Evolutionary conservation across 2,888 invertebrate genomes (phyloP), one percentile per base, ranked within the genome.

Genomic region (Diaphora mendica): DNA sequence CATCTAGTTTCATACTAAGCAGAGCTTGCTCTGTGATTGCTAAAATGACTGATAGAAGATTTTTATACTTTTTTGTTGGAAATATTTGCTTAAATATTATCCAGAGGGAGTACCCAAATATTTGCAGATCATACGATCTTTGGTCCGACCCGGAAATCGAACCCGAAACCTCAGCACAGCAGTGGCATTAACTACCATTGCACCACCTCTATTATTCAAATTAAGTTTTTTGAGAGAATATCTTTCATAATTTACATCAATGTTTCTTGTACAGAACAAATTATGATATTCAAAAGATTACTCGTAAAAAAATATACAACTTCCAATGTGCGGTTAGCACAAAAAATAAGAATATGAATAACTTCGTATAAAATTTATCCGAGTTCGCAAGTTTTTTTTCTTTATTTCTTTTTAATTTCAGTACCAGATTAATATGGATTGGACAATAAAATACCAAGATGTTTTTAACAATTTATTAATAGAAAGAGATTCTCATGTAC

Each of bases 321-420:
- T 67, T 67, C 2, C 42, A 67, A 67, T n/a, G n/a, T n/a, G n/a
- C n/a, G n/a, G n/a, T 67, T 67, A 67, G 30, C 20, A 44, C 20
- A 67, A 67, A 66, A 39, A 67, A 67, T 67, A 67, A 67, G 42
- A 42, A n/a, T 42, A 68, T 39, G 33, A 59, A 26, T 39, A 55
- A 55, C n/a, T 48, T 26, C 1, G 17, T 15, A 35, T 7, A 59
- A 51, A 59, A 55, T 39, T 39, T 20, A 15, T 26, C 42, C 15
- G 35, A n/a, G 30, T 67, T 48, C n/a, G 2, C 26, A 39, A n/a
- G 39, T n/a, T n/a, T 55, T n/a, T 48, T 51, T 51, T 51, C 51
- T 51, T 51, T n/a, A 55, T 3, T 55, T 55, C 11, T 23, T 55
- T 55, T 2, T 55, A n/a, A 9, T 11, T 55, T 55, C 9, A 23